phyloP scores from a whole-genome alignment of 2,113 vertebrate species.

The Morone chrysops region DNA sequence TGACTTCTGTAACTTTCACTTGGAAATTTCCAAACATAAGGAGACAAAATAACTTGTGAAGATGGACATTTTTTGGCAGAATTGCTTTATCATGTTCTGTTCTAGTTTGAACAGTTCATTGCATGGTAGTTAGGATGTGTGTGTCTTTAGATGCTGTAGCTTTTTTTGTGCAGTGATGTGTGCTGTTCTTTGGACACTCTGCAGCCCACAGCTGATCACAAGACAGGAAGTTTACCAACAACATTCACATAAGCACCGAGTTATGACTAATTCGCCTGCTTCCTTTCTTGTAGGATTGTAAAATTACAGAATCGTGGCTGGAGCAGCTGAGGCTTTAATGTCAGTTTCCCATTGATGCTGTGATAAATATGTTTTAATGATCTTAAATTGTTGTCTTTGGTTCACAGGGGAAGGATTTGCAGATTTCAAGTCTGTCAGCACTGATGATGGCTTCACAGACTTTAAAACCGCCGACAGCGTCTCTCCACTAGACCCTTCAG shows the following conservation, averaged over 20 bases:
- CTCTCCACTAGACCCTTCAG: constrained; percentile 92
- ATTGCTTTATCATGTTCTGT: constrained; percentile 33
- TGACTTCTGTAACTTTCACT: neutral
- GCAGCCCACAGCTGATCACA: constrained; percentile 15
- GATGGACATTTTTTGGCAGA: constrained; percentile 40
- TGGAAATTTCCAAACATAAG: neutral
- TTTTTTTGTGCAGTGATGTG: constrained; percentile 59
- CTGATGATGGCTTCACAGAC: constrained; percentile 96
- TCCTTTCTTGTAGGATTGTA: constrained; percentile 57
- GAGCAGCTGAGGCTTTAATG: constrained; percentile 3
- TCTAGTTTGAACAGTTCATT: constrained; percentile 14
- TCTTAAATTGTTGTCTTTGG: constrained; percentile 51
- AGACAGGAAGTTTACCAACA: constrained; percentile 13
- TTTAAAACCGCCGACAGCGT: constrained; percentile 97
- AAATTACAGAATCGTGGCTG: constrained; percentile 34
- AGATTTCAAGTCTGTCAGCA: constrained; percentile 91
- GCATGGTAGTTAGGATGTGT: constrained; percentile 35
- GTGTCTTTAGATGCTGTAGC: constrained; percentile 13
- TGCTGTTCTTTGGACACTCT: constrained; percentile 38
- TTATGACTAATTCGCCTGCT: constrained; percentile 38
- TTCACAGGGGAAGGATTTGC: constrained; percentile 93
- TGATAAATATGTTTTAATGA: constrained; percentile 34
- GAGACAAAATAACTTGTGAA: constrained; percentile 19
- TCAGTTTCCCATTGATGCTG: neutral
- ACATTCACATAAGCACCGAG: neutral